Evolutionary conservation across 2,113 vertebrate species (phyloP).

Genomic region (Hyaena hyaena): DNA sequence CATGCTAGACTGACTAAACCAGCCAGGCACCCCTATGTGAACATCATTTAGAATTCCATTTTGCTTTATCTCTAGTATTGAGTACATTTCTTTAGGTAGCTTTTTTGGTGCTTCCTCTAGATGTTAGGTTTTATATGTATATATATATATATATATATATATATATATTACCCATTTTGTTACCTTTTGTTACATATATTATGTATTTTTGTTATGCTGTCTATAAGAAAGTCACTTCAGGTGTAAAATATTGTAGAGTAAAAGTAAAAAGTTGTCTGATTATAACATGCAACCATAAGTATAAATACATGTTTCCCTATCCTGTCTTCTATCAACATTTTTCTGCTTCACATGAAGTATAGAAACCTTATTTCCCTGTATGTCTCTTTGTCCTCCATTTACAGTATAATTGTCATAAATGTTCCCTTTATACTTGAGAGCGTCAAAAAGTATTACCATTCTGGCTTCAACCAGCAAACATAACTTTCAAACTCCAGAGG

Average conservation of each 20-base stretch:
- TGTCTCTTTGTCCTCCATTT: background rate
- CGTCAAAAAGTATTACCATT: background rate
- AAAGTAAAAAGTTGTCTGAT: background rate
- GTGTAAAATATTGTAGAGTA: background rate
- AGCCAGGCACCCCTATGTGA: background rate
- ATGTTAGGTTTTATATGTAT: background rate
- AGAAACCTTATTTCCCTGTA: background rate
- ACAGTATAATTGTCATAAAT: background rate
- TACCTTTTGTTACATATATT: background rate
- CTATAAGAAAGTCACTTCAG: background rate
- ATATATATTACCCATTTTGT: background rate
- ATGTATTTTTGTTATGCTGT: background rate
- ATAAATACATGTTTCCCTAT: background rate
- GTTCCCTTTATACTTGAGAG: constrained; percentile 43
- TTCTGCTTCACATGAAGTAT: background rate
- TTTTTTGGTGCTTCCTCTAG: background rate
- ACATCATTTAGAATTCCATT: constrained; percentile 16
- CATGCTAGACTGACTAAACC: background rate
- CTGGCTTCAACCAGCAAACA: constrained; percentile 3
- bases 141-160: background rate
- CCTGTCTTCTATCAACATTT: background rate
- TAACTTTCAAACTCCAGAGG: constrained; percentile 25
- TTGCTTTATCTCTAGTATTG: background rate
- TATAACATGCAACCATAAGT: background rate
- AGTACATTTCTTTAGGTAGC: background rate